Evolutionary conservation across 2,113 vertebrate genomes (phyloP).

Genomic region (Lepidothrix coronata): DNA sequence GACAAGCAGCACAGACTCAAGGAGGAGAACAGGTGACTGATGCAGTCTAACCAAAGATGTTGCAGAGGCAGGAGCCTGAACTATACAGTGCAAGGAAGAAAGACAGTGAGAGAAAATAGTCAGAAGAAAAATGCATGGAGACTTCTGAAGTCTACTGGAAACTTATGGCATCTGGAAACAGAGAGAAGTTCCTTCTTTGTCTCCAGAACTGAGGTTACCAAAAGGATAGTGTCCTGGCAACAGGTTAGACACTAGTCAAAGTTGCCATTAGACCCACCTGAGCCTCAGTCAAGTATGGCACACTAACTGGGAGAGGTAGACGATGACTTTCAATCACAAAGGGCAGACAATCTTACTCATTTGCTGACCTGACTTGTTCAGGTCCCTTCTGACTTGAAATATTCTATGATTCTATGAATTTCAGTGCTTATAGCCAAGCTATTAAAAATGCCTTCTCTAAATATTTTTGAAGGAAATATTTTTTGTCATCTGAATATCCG

Average conservation of each 20-base stretch:
- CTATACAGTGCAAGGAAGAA: background rate
- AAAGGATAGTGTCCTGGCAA: background rate
- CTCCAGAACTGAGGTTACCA: background rate
- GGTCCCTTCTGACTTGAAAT: background rate
- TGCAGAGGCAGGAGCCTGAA: background rate
- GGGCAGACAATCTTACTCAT: background rate
- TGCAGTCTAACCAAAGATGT: background rate
- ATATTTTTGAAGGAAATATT: background rate
- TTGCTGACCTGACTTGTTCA: background rate
- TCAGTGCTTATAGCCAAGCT: background rate
- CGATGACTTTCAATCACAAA: background rate
- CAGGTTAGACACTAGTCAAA: background rate
- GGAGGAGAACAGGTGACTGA: rapidly evolving
- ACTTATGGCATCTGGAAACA: background rate
- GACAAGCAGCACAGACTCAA: background rate
- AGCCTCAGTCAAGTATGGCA: background rate
- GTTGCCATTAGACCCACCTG: background rate
- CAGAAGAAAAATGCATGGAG: background rate
- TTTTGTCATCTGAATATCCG: background rate
- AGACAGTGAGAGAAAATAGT: background rate
- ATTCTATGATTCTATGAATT: background rate
- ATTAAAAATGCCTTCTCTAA: background rate
- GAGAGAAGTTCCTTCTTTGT: background rate
- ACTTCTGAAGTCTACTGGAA: background rate
- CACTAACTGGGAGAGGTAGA: background rate